Percentiles rank a stretch among this genome's conserved stretches.
These are phyloP conservation scores for Syrista parreyssii DNA, from an alignment of 2,888 invertebrate species.

Conservation along the genomic window DNA sequence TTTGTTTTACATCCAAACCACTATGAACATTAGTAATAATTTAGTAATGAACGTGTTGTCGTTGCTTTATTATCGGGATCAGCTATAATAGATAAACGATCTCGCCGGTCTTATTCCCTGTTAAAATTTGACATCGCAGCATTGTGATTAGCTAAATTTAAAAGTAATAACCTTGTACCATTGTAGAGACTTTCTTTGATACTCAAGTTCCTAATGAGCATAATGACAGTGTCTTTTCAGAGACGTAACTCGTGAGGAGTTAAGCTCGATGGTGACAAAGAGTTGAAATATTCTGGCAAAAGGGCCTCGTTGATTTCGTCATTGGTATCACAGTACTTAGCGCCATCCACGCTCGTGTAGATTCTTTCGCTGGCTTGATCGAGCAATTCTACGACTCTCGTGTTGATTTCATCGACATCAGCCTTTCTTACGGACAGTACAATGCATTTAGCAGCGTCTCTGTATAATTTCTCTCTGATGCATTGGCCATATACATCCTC, in stretches of 20 bases:
- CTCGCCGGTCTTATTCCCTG: conserved; percentile 27
- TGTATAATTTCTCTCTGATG: conserved; percentile 3
- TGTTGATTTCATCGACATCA: conserved; percentile 30
- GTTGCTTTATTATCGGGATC: no score
- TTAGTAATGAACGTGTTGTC: no score
- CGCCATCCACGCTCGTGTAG: conserved; percentile 24
- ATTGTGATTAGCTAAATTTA: conserved; percentile 25
- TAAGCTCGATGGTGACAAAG: conserved; percentile 22
- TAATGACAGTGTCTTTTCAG: conserved; percentile 26
- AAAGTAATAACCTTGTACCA: conserved; percentile 32
- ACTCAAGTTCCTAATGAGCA: conserved; percentile 33
- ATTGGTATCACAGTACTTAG: conserved; percentile 22
- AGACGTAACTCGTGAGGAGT: conserved; percentile 30
- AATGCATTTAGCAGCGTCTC: conserved; percentile 9
- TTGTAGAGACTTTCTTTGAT: conserved; percentile 33
- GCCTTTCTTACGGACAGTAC: conserved; percentile 28
- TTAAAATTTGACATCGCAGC: conserved; percentile 32
- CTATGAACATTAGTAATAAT: no score
- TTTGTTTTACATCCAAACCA: no score
- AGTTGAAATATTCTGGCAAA: conserved; percentile 30
- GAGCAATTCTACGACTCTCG: conserved; percentile 19
- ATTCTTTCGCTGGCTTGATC: conserved; percentile 20
- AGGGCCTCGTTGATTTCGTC: conserved; percentile 16
- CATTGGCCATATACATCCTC: conserved; percentile 22
- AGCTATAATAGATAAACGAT: conserved; percentile 24